Conservation (phyloP, 64 coral and sea anemone species). For the Hydrozoanthus tunicans region DNA sequence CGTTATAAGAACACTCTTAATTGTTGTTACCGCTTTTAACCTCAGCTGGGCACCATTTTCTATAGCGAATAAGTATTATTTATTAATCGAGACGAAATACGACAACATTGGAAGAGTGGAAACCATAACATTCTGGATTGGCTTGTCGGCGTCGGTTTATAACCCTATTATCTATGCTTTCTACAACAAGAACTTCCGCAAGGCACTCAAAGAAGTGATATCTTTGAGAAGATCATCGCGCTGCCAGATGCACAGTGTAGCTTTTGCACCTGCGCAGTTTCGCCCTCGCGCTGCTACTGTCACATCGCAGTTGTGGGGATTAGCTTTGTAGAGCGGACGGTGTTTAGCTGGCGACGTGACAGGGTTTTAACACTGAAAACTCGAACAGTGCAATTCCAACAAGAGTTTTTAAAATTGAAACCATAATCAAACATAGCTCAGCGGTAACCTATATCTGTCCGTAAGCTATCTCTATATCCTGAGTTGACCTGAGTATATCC, state of each 20-base stretch:
- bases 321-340: too few species aligned
- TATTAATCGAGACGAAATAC: constrained; percentile 35
- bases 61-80: constrained; percentile 62
- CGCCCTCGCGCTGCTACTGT: neutral
- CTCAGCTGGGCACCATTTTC: constrained; percentile 83
- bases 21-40: constrained; percentile 74
- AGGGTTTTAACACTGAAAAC: too few species aligned
- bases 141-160: constrained; percentile 72
- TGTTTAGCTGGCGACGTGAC: too few species aligned
- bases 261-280: neutral
- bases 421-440: too few species aligned
- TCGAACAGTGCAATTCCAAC: too few species aligned
- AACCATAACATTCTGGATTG: constrained; percentile 83
- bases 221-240: neutral
- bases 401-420: too few species aligned
- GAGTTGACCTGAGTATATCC: too few species aligned
- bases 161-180: constrained; percentile 84
- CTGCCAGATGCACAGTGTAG: neutral
- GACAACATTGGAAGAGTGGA: constrained; percentile 42
- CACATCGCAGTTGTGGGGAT: too few species aligned
- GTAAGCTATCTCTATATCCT: too few species aligned
- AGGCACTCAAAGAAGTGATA: constrained; percentile 59
- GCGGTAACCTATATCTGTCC: too few species aligned
- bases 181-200: constrained; percentile 85
- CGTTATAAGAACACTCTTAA: constrained; percentile 61